phyloP scores from a whole-genome alignment of 1,140 invertebrate genomes.

The Macrotrachela quadricornifera region DNA sequence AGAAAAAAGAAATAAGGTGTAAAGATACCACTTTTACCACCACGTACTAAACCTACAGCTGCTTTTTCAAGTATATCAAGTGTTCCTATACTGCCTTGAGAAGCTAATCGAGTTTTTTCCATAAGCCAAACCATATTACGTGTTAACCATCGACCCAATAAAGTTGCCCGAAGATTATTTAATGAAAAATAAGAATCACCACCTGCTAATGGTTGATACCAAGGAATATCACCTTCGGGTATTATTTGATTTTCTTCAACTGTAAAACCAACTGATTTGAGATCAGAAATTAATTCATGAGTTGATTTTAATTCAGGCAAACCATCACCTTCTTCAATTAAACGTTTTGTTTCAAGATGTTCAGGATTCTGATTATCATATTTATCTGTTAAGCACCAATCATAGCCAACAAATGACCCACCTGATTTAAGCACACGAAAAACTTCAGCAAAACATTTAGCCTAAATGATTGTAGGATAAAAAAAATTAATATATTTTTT shows the following conservation, averaged over 20 bases:
- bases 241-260: background rate
- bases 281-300: background rate
- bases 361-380: background rate
- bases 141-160: background rate
- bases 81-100: background rate
- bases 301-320: background rate
- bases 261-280: background rate
- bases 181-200: background rate
- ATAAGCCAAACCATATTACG: background rate
- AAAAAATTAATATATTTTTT: too few species aligned
- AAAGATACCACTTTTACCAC: constrained; percentile 3
- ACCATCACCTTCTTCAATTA: constrained; percentile 3
- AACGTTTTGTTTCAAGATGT: background rate
- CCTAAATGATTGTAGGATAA: too few species aligned
- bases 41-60: background rate
- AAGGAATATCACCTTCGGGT: background rate
- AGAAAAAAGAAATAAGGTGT: constrained; percentile 1
- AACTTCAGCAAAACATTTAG: background rate
- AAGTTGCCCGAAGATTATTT: background rate
- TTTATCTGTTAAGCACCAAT: constrained; percentile 7
- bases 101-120: background rate
- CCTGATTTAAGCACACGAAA: constrained; percentile 1
- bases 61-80: constrained; percentile 1
- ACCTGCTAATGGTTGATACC: background rate
- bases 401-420: constrained; percentile 4